Base-by-base conservation (phyloP, 2,113 vertebrate genomes). In the Onychostruthus taczanowskii region DNA sequence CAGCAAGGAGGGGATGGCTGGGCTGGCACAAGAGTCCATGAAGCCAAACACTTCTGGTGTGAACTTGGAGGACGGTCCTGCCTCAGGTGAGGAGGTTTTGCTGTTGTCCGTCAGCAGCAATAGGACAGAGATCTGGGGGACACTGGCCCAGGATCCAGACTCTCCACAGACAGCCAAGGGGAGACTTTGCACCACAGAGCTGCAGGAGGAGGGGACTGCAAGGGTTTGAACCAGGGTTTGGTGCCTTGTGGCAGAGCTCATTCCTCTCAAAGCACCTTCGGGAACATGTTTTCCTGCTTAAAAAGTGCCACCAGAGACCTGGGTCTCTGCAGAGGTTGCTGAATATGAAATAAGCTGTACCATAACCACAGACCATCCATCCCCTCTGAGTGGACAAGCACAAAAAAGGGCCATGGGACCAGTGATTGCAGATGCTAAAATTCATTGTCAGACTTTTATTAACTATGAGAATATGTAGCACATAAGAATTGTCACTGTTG, bases 201-300 rank as follows among this genome's bases (percentile, higher is more conserved):
- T 70, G 13, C 18, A 31, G 24, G 47, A 87, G 19, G 49, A 90
- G 47, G 18, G 2, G 39, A 10, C 24, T 69, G 59, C 61, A 50
- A 23, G 46, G 39, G 39, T 41, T 41, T 6, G 30, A 47, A 2
- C 2, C 6, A 39, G n/a, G 4, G 2, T 27, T 90, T 88, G 12
- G 22, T 83, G 44, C 33, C 22, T 11, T 76, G 35, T 53, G 56
- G 28, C 16, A 78, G 16, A 67, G 33, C 9, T 62, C 9, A 0
- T 55, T 89, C n/a, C 59, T 73, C 15, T 31, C 89, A 66, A 70
- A 83, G 8, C 3, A 49, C 20, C n/a, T 69, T 20, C 22, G 66
- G 68, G 27, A 76, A 49, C 1, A 3, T 0, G 0, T 56, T 91
- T 69, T 9, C 9, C 18, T 80, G 22, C 13, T 39, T 47, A 4